phyloP scores from a whole-genome alignment of 1,140 invertebrate genomes.

The Tetragonula clypearis region DNA sequence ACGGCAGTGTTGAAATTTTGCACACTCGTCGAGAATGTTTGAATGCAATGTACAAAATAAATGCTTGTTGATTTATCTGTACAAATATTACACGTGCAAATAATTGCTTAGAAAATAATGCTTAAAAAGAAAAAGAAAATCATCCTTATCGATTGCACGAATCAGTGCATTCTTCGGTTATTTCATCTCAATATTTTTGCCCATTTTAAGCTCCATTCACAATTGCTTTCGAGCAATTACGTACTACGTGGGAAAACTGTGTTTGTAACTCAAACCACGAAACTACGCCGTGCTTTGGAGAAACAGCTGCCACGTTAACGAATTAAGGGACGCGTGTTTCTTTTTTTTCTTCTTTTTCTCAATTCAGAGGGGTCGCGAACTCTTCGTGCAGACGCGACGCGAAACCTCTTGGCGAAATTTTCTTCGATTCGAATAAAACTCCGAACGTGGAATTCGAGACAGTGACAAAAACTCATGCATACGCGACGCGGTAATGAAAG shows the following conservation, averaged over 20 bases:
- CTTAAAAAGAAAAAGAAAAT: too few species aligned
- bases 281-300: background rate
- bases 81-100: too few species aligned
- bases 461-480: background rate
- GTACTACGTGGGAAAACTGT: background rate
- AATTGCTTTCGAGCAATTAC: background rate
- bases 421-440: background rate
- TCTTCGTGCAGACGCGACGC: too few species aligned
- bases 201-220: background rate
- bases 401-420: background rate
- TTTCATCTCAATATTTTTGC: too few species aligned
- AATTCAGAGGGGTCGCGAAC: background rate
- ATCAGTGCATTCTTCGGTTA: too few species aligned
- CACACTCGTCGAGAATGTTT: too few species aligned
- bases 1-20: too few species aligned
- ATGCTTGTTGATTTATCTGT: too few species aligned
- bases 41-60: too few species aligned
- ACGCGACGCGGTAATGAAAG: conserved; percentile 1
- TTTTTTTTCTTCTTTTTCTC: background rate
- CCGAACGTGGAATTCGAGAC: background rate
- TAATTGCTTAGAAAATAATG: too few species aligned
- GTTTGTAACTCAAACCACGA: background rate
- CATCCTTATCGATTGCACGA: background rate
- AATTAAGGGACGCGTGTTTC: background rate
- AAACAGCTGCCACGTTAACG: background rate